Evolutionary conservation across 2,888 invertebrate species (phyloP).

Genomic region (Dione vanillae): DNA sequence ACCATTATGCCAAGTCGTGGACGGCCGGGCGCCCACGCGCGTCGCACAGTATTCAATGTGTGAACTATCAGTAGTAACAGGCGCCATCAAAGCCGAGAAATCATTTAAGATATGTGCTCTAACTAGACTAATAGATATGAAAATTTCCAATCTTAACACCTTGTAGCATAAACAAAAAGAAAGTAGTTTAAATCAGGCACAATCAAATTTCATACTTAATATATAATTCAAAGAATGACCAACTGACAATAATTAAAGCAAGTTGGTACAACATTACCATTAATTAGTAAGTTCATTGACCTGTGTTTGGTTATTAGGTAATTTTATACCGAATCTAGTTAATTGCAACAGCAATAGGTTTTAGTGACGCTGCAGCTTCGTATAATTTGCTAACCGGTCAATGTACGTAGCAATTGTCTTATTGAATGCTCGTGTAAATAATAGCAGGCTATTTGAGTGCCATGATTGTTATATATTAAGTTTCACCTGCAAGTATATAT

Average conservation of each 20-base stretch:
- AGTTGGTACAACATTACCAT: constrained; percentile 61
- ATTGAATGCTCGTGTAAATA: constrained; percentile 34
- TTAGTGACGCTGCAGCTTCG: constrained; percentile 41
- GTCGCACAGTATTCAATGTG: constrained; percentile 45
- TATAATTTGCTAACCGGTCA: constrained; percentile 41
- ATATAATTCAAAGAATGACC: constrained; percentile 57
- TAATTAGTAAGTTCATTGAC: constrained; percentile 67
- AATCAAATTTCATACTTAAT: constrained; percentile 55
- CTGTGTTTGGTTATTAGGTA: constrained; percentile 56
- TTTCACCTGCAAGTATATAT: not conserved
- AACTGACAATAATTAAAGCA: constrained; percentile 55
- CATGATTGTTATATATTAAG: not conserved
- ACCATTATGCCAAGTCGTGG: constrained; percentile 49
- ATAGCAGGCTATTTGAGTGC: not conserved
- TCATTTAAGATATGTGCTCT: constrained; percentile 45
- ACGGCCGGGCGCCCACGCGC: constrained; percentile 48
- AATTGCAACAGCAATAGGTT: constrained; percentile 53
- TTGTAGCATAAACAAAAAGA: constrained; percentile 42
- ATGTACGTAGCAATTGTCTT: constrained; percentile 33
- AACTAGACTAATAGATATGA: constrained; percentile 43
- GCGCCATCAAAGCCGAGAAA: constrained; percentile 48
- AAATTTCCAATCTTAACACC: constrained; percentile 38
- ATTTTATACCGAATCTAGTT: constrained; percentile 55
- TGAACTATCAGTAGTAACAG: constrained; percentile 49
- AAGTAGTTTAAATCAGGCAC: constrained; percentile 44